Evolutionary conservation across 1,140 invertebrate genomes (phyloP).

Genomic region (Microplitis demolitor): DNA sequence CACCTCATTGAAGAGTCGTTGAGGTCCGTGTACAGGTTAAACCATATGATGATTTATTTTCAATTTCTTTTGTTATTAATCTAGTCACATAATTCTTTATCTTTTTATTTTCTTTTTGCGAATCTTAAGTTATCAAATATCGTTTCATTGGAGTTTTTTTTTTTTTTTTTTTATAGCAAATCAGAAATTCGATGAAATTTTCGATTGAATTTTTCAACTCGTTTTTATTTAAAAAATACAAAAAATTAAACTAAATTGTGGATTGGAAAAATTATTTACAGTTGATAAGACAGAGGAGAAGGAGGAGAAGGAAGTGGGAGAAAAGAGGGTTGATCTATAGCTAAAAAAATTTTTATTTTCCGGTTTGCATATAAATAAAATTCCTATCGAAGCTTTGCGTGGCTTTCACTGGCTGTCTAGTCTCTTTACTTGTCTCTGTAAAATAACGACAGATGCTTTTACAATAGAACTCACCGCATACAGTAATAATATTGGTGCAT

Average conservation of each 20-base stretch:
- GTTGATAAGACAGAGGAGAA: too few relatives aligned
- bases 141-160: too few relatives aligned
- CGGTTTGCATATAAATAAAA: background rate
- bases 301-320: background rate
- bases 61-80: background rate
- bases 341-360: background rate
- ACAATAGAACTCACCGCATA: constrained; percentile 34
- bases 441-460: constrained; percentile 41
- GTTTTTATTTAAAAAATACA: too few relatives aligned
- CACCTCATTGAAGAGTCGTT: background rate
- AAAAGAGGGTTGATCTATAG: background rate
- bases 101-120: too few relatives aligned
- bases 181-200: too few relatives aligned
- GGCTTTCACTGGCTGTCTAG: constrained; percentile 18
- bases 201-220: too few relatives aligned
- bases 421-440: background rate
- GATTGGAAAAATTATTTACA: too few relatives aligned
- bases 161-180: too few relatives aligned
- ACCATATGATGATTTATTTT: constrained; percentile 5
- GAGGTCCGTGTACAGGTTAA: background rate
- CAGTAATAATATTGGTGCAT: constrained; percentile 23
- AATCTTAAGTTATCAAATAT: too few relatives aligned
- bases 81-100: too few relatives aligned
- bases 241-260: too few relatives aligned
- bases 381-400: constrained; percentile 23